These are phyloP conservation scores for Indri indri DNA, from an alignment of 2,113 vertebrate species.

Conservation along the genomic window DNA sequence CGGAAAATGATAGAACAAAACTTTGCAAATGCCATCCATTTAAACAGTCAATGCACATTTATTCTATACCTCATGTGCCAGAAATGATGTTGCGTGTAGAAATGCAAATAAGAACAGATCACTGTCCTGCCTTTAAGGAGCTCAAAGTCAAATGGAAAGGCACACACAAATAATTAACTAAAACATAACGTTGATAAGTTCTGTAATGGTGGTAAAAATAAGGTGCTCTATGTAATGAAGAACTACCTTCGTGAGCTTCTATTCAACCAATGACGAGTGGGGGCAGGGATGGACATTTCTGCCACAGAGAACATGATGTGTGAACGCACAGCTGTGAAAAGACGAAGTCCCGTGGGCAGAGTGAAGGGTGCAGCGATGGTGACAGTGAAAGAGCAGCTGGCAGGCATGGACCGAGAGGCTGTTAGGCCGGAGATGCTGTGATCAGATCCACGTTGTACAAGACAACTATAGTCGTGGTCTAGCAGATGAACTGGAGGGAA, in stretches of 20 bases:
- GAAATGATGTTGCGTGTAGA: background rate
- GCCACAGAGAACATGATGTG: background rate
- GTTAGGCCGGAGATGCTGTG: background rate
- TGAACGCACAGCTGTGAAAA: background rate
- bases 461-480: background rate
- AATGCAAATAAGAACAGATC: background rate
- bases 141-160: conserved; percentile 20
- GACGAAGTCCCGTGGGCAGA: background rate
- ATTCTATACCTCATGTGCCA: background rate
- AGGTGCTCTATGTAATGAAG: background rate
- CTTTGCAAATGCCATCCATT: background rate
- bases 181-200: background rate
- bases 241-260: background rate
- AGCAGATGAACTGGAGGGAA: background rate
- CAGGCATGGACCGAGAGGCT: background rate
- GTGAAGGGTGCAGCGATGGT: background rate
- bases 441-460: background rate
- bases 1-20: conserved; percentile 4
- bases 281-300: background rate
- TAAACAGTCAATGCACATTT: background rate
- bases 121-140: background rate
- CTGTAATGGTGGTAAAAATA: background rate
- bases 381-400: background rate
- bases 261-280: background rate
- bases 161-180: background rate